Percentiles rank a stretch among this genome's conserved stretches.
These are phyloP conservation scores for Barypeithes pellucidus DNA, from an alignment of 2,888 invertebrate genomes.

Conservation along the genomic window DNA sequence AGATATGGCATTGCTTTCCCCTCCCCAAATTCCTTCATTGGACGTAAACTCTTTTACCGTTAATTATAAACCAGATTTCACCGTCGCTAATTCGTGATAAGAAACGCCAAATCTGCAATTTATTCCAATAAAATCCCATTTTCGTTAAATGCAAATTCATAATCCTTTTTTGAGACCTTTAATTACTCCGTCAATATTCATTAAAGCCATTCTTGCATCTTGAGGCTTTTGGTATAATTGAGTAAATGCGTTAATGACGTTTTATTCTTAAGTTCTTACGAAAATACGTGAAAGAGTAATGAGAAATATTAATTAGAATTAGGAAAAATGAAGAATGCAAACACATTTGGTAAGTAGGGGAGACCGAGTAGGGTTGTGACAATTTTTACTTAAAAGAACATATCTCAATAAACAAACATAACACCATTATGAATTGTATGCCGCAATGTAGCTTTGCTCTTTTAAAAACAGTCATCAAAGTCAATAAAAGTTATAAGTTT, in stretches of 20 bases:
- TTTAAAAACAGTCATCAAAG: too few species aligned
- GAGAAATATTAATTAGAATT: constrained; percentile 46
- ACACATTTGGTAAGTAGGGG: background rate
- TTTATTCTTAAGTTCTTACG: constrained; percentile 29
- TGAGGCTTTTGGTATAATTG: constrained; percentile 46
- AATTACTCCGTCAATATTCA: constrained; percentile 51
- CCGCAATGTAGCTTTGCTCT: too few species aligned
- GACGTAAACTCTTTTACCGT: constrained; percentile 5
- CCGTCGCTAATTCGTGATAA: constrained; percentile 22
- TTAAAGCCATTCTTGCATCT: constrained; percentile 43
- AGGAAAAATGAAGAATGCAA: constrained; percentile 1
- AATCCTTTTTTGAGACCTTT: constrained; percentile 44
- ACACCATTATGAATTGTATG: too few species aligned
- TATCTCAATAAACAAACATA: too few species aligned
- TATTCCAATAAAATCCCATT: constrained; percentile 37
- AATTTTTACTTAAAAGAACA: too few species aligned
- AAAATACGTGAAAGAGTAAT: constrained; percentile 47
- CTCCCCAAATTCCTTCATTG: background rate
- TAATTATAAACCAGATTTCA: constrained; percentile 24
- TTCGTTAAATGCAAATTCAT: constrained; percentile 48
- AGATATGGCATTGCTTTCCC: background rate
- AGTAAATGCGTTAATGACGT: constrained; percentile 43
- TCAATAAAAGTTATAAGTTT: too few species aligned
- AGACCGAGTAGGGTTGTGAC: too few species aligned
- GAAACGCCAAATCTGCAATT: constrained; percentile 36